Evolutionary conservation across 2,888 invertebrate species (phyloP), one percentile per base, ranked within the genome.

Genomic region (Dione juno): DNA sequence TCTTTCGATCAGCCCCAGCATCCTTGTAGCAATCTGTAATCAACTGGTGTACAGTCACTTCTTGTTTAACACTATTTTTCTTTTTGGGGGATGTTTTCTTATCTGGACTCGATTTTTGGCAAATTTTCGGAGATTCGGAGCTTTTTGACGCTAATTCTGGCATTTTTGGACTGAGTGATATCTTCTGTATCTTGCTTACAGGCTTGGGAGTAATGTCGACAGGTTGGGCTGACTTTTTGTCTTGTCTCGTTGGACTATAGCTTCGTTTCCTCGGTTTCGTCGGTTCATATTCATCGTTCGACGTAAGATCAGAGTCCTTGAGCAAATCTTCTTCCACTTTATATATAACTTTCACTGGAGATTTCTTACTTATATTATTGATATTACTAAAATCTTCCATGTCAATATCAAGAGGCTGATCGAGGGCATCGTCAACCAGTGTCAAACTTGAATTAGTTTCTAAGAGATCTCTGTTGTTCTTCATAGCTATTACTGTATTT

Each of bases 401-500:
- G 19, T 81, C 76, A 0, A 76, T 70, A 1, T 81, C 78, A 8
- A 77, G 76, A 0, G 63, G 76, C 10, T 74, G 74, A 0, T 70
- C 66, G 1, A 82, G 16, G 0, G 81, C 78, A 8, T 89, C 88
- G n/a, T 92, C 89, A 0, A 90, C 88, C 16, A 92, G 67, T 0
- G 89, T 92, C 0, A 92, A 75, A 0, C 90, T 88, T 0, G 92
- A 91, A 61, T 82, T 84, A 0, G 78, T 75, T 61, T 86, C 83
- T 0, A 91, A 70, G 8, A 92, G 72, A 14, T 88, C 87, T 41
- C 80, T 84, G 53, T 88, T 89, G 0, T 71, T 79, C 75, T 88
- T 89, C 92, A 92, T 92, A 5, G 78, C 81, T 57, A 92, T 90
- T 0, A 83, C 16, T 0, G 92, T 91, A 67, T 92, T 92, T 0